These are phyloP conservation scores for Xyrichtys novacula DNA, from an alignment of 2,797 vertebrate genomes.

Conservation along the genomic window DNA sequence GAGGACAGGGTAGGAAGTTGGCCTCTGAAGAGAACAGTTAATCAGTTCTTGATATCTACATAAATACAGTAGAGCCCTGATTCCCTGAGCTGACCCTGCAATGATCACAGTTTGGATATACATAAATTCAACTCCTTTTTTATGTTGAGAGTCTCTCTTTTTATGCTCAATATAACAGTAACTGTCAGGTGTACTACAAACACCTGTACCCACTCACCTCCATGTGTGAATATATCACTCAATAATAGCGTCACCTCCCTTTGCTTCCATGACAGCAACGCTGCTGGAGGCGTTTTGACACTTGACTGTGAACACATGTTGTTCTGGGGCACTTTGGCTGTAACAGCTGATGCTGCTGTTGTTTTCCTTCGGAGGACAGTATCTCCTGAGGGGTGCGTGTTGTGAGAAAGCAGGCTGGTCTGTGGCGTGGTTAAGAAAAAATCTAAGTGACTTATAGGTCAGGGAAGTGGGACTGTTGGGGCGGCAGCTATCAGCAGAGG, in stretches of 20 bases:
- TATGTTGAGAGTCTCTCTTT: too few relatives aligned
- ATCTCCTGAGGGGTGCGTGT: not conserved
- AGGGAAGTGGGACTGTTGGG: constrained; percentile 22
- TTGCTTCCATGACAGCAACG: not conserved
- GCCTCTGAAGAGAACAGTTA: too few relatives aligned
- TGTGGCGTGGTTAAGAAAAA: constrained; percentile 11
- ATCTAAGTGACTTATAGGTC: constrained; percentile 22
- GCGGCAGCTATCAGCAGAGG: constrained; percentile 4
- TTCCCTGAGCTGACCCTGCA: too few relatives aligned
- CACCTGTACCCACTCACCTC: not conserved
- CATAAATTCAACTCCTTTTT: too few relatives aligned
- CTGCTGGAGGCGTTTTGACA: not conserved
- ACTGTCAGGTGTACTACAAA: not conserved
- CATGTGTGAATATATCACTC: not conserved
- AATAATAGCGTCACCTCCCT: not conserved
- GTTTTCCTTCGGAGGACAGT: not conserved
- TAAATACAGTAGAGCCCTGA: too few relatives aligned
- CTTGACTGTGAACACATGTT: not conserved
- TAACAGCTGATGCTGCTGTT: not conserved
- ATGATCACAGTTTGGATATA: too few relatives aligned
- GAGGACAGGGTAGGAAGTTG: too few relatives aligned
- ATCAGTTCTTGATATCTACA: too few relatives aligned
- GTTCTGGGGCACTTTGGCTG: not conserved
- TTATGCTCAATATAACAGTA: not conserved
- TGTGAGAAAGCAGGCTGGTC: constrained; percentile 4